Evolutionary conservation across 2,113 vertebrate species (phyloP).

Genomic region (Ibidorhyncha struthersii): DNA sequence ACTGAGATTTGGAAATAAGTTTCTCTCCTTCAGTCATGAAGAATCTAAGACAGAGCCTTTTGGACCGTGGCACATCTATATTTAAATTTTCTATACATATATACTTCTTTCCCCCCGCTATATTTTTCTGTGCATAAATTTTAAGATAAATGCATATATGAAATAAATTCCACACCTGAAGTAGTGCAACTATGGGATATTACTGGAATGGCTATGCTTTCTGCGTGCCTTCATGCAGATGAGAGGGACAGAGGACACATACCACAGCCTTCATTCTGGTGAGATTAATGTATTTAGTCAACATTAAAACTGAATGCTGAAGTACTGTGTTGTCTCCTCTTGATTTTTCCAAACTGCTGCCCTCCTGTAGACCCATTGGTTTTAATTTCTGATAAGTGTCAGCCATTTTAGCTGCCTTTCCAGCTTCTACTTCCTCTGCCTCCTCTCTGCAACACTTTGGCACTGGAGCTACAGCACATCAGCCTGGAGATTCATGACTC

Average conservation of each 20-base stretch:
- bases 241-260: background rate
- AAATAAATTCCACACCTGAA: background rate
- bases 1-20: background rate
- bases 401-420: background rate
- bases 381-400: background rate
- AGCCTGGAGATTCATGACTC: background rate
- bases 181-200: background rate
- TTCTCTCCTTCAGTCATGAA: background rate
- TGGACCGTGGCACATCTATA: background rate
- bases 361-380: background rate
- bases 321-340: background rate
- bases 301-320: background rate
- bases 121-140: background rate
- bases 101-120: accelerated
- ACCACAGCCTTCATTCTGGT: background rate
- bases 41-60: background rate
- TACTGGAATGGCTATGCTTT: background rate
- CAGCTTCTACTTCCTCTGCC: background rate
- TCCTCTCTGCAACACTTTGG: background rate
- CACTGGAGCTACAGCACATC: background rate
- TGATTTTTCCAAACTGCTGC: background rate
- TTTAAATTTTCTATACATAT: background rate
- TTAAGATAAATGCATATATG: background rate
- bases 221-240: background rate
- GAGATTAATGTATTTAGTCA: background rate